Base-by-base conservation (phyloP, 2,888 invertebrate species). In the Eupelmus urozonus region DNA sequence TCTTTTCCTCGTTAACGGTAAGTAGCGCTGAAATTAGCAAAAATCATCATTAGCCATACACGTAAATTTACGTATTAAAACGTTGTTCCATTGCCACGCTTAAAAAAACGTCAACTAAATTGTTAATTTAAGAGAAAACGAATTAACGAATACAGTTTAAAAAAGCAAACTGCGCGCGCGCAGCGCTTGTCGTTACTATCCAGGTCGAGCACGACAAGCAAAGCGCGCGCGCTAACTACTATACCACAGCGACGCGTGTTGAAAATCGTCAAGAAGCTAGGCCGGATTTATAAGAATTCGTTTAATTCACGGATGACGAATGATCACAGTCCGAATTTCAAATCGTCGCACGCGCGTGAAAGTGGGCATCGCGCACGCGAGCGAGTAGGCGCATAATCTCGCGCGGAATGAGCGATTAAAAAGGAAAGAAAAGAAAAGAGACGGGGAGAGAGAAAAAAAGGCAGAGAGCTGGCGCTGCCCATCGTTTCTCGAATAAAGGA, bases 321-420 rank as follows among this genome's bases (percentile, higher is more conserved):
- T 55, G 73, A 51, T 71, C 75, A 55, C 81, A 70, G 74, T 71
- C 62, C 80, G 78, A 77, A 81, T 81, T 78, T 81, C 76, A 79
- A 82, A 81, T 71, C 66, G 63, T 40, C 71, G 78, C 74, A 70
- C 81, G 75, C 78, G 81, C 81, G 82, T 80, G 82, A 82, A 83
- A 82, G 82, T 79, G 45, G 53, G 42, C 27, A 16, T 9, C 23
- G 7, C 49, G 57, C n/a, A 16, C 59, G 60, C 40, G 20, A 34
- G 34, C 3, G 18, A 11, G 34, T 55, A 40, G 16, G 34, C 42
- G 51, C 5, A 27, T 49, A 62, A 63, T 40, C 40, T 23, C 20
- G n/a, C 20, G 1, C 25, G 71, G 53, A 73, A 55, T 7, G 20
- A 45, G 49, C 60, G 45, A 45, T 45, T 45, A 45, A 45, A 45